Base-by-base conservation (phyloP, 1,140 invertebrate species). In the Aporrectodea caliginosa region DNA sequence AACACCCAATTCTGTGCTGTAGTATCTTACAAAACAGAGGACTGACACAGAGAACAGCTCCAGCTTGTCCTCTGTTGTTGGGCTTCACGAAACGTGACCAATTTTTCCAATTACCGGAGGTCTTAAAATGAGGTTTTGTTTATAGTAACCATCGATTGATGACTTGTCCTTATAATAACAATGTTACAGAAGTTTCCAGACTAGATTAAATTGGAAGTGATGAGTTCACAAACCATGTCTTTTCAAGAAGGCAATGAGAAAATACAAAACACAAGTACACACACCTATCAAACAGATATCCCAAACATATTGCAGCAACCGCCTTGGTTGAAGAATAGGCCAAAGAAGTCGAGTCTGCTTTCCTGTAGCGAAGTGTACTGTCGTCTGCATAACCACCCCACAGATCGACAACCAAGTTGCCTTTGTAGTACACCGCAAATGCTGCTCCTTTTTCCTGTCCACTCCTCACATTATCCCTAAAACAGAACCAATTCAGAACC, bases 371-470 rank as follows among this genome's bases (percentile, higher is more conserved):
- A 0, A 73, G 30, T 0, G 74, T 27, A 32, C 83, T 80, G 6
- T 78, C 32, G 74, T 89, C 87, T 12, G 87, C 85, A 77, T 84
- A 87, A 35, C 88, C 88, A 33, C 85, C 85, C 58, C 31, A 74
- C 1, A 81, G 35, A n/a, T 78, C 80, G 16, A 81, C 80, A 14
- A 81, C 80, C 58, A 73, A 35, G 30, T 81, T 35, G 16, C 80
- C 80, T 27, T 79, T 31, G 78, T 81, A 75, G 34, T 74, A 81
- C 14, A 79, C 77, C 0, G 77, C 27, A 31, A 81, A 70, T 1
- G 22, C 68, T 2, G 68, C 80, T 43, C 79, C 79, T 31, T 43
- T 33, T 73, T 78, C 34, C 14, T 71, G 27, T 27, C 77, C 77
- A 70, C 22, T 78, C 1, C 79, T 75, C 1, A 80, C 29, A 29